Evolutionary conservation across 2,888 invertebrate genomes (phyloP).

Genomic region (Hemistola chrysoprasaria): DNA sequence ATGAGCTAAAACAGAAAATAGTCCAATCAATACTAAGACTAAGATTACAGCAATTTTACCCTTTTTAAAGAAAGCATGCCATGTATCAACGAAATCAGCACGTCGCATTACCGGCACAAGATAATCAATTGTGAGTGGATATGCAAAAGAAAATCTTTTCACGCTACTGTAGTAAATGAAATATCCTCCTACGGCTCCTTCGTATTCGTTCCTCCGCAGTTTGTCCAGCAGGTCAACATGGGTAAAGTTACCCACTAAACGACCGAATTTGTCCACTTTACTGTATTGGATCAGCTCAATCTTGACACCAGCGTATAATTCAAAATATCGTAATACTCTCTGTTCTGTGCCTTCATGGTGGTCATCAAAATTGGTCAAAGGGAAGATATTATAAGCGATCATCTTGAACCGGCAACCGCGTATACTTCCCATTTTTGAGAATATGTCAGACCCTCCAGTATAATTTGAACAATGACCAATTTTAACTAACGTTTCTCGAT

Average conservation of each 20-base stretch:
- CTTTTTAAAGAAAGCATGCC: slow-evolving; percentile 23
- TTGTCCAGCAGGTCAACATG: slow-evolving; percentile 28
- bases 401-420: slow-evolving; percentile 29
- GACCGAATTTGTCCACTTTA: slow-evolving; percentile 35
- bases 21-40: slow-evolving; percentile 23
- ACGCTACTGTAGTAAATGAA: slow-evolving; percentile 9
- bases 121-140: slow-evolving; percentile 32
- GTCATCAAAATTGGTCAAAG: slow-evolving; percentile 32
- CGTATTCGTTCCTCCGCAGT: slow-evolving; percentile 31
- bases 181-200: slow-evolving; percentile 41
- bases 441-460: neutral
- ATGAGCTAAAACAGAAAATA: slow-evolving; percentile 29
- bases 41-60: slow-evolving; percentile 9
- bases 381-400: slow-evolving; percentile 26
- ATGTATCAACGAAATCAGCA: slow-evolving; percentile 22
- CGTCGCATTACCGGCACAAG: slow-evolving; percentile 21
- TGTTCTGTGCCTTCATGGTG: slow-evolving; percentile 33
- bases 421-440: slow-evolving; percentile 1
- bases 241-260: slow-evolving; percentile 25
- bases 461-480: slow-evolving; percentile 7
- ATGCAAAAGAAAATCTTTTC: slow-evolving; percentile 23
- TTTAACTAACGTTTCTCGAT: neutral
- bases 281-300: slow-evolving; percentile 31
- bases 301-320: slow-evolving; percentile 26
- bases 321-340: slow-evolving; percentile 30